phyloP scores from a whole-genome alignment of 2,888 invertebrate species.

The Sabatieria punctata region DNA sequence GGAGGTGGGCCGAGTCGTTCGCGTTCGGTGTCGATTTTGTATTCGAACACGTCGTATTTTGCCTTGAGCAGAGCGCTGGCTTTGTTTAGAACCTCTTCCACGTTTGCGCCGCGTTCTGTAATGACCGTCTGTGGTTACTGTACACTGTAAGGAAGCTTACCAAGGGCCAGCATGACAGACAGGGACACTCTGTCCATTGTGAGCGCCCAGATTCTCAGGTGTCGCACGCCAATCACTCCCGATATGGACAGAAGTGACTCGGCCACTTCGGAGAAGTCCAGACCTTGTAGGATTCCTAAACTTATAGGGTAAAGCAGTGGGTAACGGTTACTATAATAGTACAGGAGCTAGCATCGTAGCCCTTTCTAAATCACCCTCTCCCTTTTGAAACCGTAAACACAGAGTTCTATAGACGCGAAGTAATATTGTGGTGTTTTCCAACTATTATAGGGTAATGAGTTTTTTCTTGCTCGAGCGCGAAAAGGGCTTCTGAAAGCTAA shows the following conservation, averaged over 20 bases:
- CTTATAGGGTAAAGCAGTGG: no score
- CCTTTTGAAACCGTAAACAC: no score
- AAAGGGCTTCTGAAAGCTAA: no score
- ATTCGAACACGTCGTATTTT: slow-evolving; percentile 8
- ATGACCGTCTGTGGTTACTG: not conserved
- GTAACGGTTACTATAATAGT: not conserved
- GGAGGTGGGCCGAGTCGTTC: no score
- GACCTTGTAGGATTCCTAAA: slow-evolving; percentile 42
- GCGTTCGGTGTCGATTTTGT: not conserved
- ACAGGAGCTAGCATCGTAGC: no score
- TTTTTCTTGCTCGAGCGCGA: no score
- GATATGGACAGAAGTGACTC: slow-evolving; percentile 61
- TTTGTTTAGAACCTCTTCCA: not conserved
- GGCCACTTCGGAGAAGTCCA: slow-evolving; percentile 52
- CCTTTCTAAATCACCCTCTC: no score
- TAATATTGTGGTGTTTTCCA: no score
- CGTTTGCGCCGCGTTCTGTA: not conserved
- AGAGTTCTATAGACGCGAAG: no score
- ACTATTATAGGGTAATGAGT: no score
- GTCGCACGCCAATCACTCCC: slow-evolving; percentile 76
- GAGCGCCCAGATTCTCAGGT: slow-evolving; percentile 84
- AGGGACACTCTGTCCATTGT: slow-evolving; percentile 82
- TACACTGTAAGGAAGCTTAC: slow-evolving; percentile 43
- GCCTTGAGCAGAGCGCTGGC: slow-evolving; percentile 4
- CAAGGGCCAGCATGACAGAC: slow-evolving; percentile 76